Evolutionary conservation across 2,888 invertebrate species (phyloP), one percentile per base, ranked within the genome.

Genomic region (Dilophus febrilis): DNA sequence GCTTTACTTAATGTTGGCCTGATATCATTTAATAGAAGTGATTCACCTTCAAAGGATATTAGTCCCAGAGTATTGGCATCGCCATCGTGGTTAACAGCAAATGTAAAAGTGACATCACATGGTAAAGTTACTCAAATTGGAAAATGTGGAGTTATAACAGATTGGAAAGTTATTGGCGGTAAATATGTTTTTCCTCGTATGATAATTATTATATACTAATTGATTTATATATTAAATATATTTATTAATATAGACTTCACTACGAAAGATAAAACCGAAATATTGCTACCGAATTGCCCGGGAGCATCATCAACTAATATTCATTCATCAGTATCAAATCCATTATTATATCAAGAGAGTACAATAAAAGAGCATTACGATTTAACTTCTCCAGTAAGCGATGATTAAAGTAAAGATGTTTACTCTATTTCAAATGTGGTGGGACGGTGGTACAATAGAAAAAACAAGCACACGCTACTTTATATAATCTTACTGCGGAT

Each of bases 281-380:
- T 45, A 39, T 40, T 47, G 33, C 42, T 46, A 34, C 47, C 48
- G 42, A 47, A 45, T 40, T 48, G 45, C 40, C 44, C 48, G 17
- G 48, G 48, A 14, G 44, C 40, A 14, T 18, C 32, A 12, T n/a
- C 16, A 11, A 11, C 33, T 3, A 33, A n/a, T n/a, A n/a, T n/a
- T n/a, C n/a, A n/a, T n/a, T n/a, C n/a, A n/a, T n/a, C n/a, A n/a
- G n/a, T n/a, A n/a, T n/a, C n/a, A n/a, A n/a, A n/a, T n/a, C n/a
- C n/a, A n/a, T n/a, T n/a, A n/a, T n/a, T n/a, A n/a, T n/a, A n/a
- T n/a, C n/a, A n/a, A n/a, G n/a, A n/a, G n/a, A n/a, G n/a, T n/a
- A n/a, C n/a, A n/a, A n/a, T n/a, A n/a, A n/a, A n/a, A n/a, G n/a
- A n/a, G n/a, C n/a, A n/a, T n/a, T n/a, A 30, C 35, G 26, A 26